These are phyloP conservation scores for Festucalex cinctus DNA, from an alignment of 2,113 vertebrate genomes.

Conservation along the genomic window DNA sequence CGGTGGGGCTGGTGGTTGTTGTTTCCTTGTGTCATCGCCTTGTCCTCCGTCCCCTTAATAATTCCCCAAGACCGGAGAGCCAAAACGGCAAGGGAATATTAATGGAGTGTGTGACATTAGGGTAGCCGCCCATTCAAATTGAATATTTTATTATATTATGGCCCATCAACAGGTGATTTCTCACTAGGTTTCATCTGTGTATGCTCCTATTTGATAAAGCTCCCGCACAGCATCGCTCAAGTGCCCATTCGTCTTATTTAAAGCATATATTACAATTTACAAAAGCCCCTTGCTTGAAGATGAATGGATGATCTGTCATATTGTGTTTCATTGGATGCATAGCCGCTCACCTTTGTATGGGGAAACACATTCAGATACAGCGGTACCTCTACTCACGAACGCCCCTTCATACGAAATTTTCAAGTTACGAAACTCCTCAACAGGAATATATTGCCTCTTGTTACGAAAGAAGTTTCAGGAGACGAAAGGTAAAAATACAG, in stretches of 20 bases:
- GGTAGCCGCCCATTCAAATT: conserved; percentile 55
- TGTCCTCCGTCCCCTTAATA: conserved; percentile 61
- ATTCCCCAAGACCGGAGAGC: conserved; percentile 44
- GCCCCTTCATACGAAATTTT: no score
- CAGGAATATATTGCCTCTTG: no score
- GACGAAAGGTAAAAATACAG: no score
- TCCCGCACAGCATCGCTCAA: conserved; percentile 32
- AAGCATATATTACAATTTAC: conserved; percentile 42
- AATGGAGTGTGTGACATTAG: conserved; percentile 61
- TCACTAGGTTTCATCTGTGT: conserved; percentile 38
- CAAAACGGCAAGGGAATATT: conserved; percentile 58
- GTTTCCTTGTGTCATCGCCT: conserved; percentile 63
- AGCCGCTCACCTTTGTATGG: conserved; percentile 6
- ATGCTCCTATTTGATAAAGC: conserved; percentile 46
- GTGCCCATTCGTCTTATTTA: conserved; percentile 51
- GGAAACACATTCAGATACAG: not conserved
- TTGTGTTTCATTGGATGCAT: not conserved
- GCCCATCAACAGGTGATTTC: conserved; percentile 64
- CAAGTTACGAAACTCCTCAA: no score
- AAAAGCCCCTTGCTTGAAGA: conserved; percentile 29
- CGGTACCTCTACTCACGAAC: no score
- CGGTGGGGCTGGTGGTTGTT: conserved; percentile 47
- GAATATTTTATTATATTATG: conserved; percentile 56
- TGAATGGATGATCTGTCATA: conserved; percentile 42
- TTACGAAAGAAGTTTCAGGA: no score